Conservation (phyloP, 2,113 vertebrate genomes). For the Eonycteris spelaea region DNA sequence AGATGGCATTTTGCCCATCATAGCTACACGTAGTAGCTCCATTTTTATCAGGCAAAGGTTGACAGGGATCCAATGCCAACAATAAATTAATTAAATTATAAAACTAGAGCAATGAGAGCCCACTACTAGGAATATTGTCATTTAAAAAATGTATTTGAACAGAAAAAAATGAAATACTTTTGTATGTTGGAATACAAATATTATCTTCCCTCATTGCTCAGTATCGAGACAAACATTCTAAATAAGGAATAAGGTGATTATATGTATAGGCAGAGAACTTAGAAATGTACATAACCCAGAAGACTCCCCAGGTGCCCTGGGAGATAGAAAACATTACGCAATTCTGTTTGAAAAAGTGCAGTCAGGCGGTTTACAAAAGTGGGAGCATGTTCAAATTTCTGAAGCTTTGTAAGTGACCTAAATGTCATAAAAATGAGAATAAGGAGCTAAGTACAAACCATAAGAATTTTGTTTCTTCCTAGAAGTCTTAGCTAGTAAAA, state of each 20-base stretch:
- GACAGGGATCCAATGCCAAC: neutral
- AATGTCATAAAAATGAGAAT: neutral
- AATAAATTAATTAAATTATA: neutral
- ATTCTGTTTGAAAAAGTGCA: conserved; percentile 33
- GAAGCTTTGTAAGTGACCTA: neutral
- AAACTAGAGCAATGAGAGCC: neutral
- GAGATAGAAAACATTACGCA: neutral
- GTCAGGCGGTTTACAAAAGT: neutral
- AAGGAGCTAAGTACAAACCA: neutral
- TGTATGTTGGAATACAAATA: neutral
- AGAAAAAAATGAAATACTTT: neutral
- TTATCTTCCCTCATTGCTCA: neutral
- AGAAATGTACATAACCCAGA: neutral
- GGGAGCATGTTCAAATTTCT: neutral
- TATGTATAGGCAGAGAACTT: neutral
- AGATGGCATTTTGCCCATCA: neutral
- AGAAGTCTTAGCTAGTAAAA: neutral
- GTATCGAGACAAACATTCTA: neutral
- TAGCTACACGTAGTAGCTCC: neutral
- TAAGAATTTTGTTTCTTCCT: neutral
- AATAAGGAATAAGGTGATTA: neutral
- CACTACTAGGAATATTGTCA: neutral
- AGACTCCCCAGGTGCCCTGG: neutral
- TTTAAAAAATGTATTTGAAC: neutral
- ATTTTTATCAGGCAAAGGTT: neutral